Conservation (phyloP, 2,113 vertebrate genomes). For the Eonycteris spelaea region DNA sequence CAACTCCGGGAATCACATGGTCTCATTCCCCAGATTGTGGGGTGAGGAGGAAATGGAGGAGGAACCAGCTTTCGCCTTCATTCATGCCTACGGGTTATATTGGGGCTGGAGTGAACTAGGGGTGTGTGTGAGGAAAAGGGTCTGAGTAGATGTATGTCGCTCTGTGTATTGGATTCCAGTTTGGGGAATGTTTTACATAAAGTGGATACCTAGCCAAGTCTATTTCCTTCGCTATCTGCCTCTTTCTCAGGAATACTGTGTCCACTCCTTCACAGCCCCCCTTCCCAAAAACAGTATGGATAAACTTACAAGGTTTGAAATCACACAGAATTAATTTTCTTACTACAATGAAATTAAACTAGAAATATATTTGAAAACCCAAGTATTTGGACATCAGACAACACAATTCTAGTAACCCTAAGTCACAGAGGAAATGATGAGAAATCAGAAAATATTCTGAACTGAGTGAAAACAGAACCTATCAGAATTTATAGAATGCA, state of each 20-base stretch:
- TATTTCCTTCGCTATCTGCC: constrained; percentile 78
- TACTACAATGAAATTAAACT: neutral
- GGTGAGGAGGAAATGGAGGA: neutral
- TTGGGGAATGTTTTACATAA: neutral
- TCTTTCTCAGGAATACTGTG: constrained; percentile 70
- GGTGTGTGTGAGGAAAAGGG: neutral
- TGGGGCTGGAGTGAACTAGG: neutral
- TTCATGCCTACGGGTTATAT: neutral
- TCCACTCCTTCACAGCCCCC: constrained; percentile 65
- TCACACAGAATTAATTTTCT: neutral
- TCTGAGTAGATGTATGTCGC: neutral
- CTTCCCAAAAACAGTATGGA: neutral
- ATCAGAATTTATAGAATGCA: neutral
- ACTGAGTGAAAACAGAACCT: neutral
- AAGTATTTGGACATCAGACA: neutral
- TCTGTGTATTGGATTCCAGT: neutral
- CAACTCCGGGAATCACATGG: neutral
- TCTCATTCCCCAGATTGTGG: neutral
- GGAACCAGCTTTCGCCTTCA: neutral
- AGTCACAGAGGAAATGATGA: neutral
- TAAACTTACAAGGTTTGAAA: neutral
- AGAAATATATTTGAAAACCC: neutral
- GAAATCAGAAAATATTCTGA: neutral
- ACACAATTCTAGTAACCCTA: neutral
- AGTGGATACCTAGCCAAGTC: constrained; percentile 77